Evolutionary conservation across 2,797 vertebrate genomes (phyloP), one percentile per base, ranked within the genome.

Genomic region (Pygocentrus nattereri): DNA sequence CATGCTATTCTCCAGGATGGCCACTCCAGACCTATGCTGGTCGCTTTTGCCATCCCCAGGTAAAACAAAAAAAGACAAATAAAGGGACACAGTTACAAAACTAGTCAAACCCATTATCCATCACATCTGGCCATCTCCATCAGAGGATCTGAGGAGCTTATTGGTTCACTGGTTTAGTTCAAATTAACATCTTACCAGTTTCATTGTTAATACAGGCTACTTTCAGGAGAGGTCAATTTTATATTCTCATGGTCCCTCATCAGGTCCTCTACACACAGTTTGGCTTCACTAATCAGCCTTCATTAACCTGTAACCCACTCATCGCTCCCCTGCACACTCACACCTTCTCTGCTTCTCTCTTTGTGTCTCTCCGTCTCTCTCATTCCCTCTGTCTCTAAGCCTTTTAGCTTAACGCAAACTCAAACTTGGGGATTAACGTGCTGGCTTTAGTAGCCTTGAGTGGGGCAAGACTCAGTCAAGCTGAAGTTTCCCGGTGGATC

Each of bases 301-400:
- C 61, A 84, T 88, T 93, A 93, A 93, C 90, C 84, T 61, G 71
- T 92, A 88, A 93, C 87, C 65, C 80, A 78, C 47, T 30, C 74
- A 74, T 62, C 54, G 82, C 78, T 86, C 84, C 82, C 85, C 30
- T 85, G 79, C 73, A 49, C 76, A 44, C 83, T 85, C 82, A 65
- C 69, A 62, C 38, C 52, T 23, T 27, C 34, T 73, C 34, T 23
- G 25, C 56, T 56, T 27, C 16, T 21, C 49, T 72, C 41, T 69
- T 27, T 23, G 23, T 74, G 30, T 61, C 65, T 64, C 59, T 50
- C 15, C 6, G 19, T 79, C 71, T 84, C 58, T 68, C 34, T 30
- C 27, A 3, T 31, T 61, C 76, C 49, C 68, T 82, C 13, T 27
- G 34, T 47, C 50, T 61, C 72, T 65, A 56, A 76, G 80, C 52